phyloP scores from a whole-genome alignment of 2,797 vertebrate genomes.

The Aeoliscus strigatus region DNA sequence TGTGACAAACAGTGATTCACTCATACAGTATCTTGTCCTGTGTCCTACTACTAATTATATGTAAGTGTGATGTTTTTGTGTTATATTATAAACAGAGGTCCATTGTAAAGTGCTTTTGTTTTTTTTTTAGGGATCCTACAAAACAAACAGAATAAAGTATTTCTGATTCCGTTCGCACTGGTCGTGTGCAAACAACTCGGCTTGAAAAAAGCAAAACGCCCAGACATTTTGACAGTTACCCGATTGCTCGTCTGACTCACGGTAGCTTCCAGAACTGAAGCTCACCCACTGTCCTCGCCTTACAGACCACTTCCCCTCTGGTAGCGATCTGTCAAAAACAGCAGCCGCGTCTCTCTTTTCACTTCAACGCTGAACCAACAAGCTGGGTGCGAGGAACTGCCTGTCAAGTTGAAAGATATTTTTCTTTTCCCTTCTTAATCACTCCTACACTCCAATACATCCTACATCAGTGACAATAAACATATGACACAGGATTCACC shows the following conservation, averaged over 20 bases:
- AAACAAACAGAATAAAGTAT: too few relatives aligned
- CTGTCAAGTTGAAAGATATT: slow-evolving; percentile 54
- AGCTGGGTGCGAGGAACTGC: slow-evolving; percentile 56
- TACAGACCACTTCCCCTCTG: slow-evolving; percentile 45
- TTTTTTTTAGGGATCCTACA: too few relatives aligned
- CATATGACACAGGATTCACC: slow-evolving; percentile 23
- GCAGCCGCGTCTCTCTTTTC: slow-evolving; percentile 56
- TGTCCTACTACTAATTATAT: too few relatives aligned
- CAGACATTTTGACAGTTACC: slow-evolving; percentile 9
- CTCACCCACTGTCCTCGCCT: slow-evolving; percentile 45
- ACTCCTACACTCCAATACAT: slow-evolving; percentile 45
- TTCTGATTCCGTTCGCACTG: too few relatives aligned
- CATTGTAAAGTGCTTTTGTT: too few relatives aligned
- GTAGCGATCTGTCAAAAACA: slow-evolving; percentile 63
- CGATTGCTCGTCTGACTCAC: slow-evolving; percentile 22
- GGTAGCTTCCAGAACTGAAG: slow-evolving; percentile 42
- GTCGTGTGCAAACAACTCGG: slow-evolving; percentile 10
- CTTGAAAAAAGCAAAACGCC: slow-evolving; percentile 1
- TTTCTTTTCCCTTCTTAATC: slow-evolving; percentile 54
- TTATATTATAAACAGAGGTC: too few relatives aligned
- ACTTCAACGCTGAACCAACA: slow-evolving; percentile 61
- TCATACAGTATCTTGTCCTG: too few relatives aligned
- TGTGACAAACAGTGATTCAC: too few relatives aligned
- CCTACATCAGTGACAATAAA: slow-evolving; percentile 48
- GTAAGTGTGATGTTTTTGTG: too few relatives aligned